These are phyloP conservation scores for Crossaster papposus DNA, from an alignment of 53 echinoderm and acorn worm species.

Conservation along the genomic window DNA sequence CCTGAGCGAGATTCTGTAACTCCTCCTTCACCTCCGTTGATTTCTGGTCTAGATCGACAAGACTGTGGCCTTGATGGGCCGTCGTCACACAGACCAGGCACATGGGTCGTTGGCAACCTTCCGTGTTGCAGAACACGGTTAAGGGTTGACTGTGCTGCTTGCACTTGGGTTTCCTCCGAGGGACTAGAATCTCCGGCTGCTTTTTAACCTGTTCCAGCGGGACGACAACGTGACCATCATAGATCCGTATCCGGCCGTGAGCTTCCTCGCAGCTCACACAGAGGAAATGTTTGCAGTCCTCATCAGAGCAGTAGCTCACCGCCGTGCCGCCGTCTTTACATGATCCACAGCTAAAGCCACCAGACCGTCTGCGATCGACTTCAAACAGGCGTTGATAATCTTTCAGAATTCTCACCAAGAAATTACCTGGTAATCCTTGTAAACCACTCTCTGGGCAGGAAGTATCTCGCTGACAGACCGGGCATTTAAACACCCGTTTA, in stretches of 20 bases:
- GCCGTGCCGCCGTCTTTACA: slow-evolving; percentile 47
- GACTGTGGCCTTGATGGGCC: slow-evolving; percentile 8
- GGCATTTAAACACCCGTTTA: slow-evolving; percentile 42
- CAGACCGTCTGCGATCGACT: background rate
- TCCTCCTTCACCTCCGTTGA: background rate
- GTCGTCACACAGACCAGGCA: slow-evolving; percentile 26
- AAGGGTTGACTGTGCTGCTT: slow-evolving; percentile 7
- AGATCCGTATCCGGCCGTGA: slow-evolving; percentile 4
- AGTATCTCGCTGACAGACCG: slow-evolving; percentile 59
- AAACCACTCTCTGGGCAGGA: slow-evolving; percentile 52
- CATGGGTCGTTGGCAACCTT: background rate
- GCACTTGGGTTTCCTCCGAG: background rate
- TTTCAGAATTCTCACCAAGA: slow-evolving; percentile 56
- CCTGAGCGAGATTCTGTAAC: slow-evolving; percentile 5
- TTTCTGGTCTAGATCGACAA: slow-evolving; percentile 4
- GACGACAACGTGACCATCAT: background rate
- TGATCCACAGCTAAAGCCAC: slow-evolving; percentile 46
- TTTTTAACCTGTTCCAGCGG: slow-evolving; percentile 28
- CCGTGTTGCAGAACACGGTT: slow-evolving; percentile 27
- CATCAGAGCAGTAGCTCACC: slow-evolving; percentile 50
- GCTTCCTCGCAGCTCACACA: slow-evolving; percentile 43
- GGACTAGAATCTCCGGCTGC: background rate
- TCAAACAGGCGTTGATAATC: background rate
- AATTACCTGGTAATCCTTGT: slow-evolving; percentile 47
- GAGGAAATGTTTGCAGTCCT: slow-evolving; percentile 47